phyloP scores from a whole-genome alignment of 92 coral and sea anemone genomes.

The Zoanthus gigantus region DNA sequence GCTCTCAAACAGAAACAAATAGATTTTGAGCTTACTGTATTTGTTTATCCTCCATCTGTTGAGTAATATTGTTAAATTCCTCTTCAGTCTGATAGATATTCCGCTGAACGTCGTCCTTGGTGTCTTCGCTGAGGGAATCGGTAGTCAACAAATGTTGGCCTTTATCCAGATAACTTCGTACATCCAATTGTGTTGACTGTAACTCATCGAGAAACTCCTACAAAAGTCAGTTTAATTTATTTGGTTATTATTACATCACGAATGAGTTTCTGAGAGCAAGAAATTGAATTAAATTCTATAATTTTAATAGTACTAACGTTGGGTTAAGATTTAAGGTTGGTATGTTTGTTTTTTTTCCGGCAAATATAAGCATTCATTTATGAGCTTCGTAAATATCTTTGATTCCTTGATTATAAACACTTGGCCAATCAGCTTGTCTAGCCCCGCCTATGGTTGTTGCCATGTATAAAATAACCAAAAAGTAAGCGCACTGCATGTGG shows the following conservation, averaged over 20 bases:
- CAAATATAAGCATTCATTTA: too few species aligned
- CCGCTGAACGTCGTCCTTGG: slow-evolving; percentile 15
- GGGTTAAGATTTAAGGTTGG: neutral
- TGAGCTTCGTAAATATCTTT: too few species aligned
- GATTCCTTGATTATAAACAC: too few species aligned
- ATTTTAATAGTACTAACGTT: neutral
- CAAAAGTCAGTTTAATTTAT: neutral
- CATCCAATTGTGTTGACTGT: slow-evolving; percentile 30
- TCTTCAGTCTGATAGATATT: slow-evolving; percentile 19
- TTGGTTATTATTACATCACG: neutral
- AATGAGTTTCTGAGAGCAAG: neutral
- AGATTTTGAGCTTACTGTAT: neutral
- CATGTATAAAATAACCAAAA: too few species aligned
- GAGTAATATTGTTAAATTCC: slow-evolving; percentile 12
- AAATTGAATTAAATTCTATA: neutral
- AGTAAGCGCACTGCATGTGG: too few species aligned
- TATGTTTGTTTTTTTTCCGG: too few species aligned
- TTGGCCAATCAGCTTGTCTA: too few species aligned
- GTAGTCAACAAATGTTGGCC: slow-evolving; percentile 18
- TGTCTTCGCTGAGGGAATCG: slow-evolving; percentile 9
- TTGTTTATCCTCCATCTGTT: slow-evolving; percentile 27
- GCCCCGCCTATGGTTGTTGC: too few species aligned
- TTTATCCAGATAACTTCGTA: slow-evolving; percentile 11
- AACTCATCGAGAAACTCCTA: slow-evolving; percentile 33
- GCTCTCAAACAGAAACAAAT: too few species aligned